Conservation (phyloP, 1,140 invertebrate species). For the Mycetomoellerius zeteki region DNA sequence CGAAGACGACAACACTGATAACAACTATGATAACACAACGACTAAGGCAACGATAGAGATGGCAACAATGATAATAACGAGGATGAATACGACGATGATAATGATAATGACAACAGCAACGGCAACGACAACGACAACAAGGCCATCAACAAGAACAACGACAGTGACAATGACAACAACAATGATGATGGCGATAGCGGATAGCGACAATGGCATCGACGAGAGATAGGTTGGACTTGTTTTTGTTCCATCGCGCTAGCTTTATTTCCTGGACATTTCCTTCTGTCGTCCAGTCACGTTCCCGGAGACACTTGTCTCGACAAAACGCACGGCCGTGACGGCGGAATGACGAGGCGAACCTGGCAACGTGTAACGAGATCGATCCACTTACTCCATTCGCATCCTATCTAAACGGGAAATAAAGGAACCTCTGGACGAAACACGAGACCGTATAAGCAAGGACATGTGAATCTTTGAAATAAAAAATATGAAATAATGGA, state of each 20-base stretch:
- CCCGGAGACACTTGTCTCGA: constrained; percentile 65
- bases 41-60: no score
- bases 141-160: no score
- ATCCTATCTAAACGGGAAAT: constrained; percentile 47
- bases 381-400: constrained; percentile 35
- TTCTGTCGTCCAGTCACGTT: constrained; percentile 74
- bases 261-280: constrained; percentile 69
- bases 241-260: constrained; percentile 44
- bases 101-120: neutral
- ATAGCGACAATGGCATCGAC: neutral
- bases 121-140: neutral
- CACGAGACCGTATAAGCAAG: neutral
- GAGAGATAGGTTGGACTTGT: constrained; percentile 36
- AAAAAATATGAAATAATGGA: constrained; percentile 12
- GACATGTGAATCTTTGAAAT: constrained; percentile 24
- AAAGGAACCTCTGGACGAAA: constrained; percentile 55
- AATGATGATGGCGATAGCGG: neutral
- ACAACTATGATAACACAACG: no score
- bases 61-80: no score
- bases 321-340: constrained; percentile 62
- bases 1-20: no score
- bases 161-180: no score
- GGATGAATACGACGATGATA: no score
- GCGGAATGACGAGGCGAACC: constrained; percentile 48
- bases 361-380: constrained; percentile 53